Base-by-base conservation (phyloP, 2,888 invertebrate species). In the Conomelus anceps region DNA sequence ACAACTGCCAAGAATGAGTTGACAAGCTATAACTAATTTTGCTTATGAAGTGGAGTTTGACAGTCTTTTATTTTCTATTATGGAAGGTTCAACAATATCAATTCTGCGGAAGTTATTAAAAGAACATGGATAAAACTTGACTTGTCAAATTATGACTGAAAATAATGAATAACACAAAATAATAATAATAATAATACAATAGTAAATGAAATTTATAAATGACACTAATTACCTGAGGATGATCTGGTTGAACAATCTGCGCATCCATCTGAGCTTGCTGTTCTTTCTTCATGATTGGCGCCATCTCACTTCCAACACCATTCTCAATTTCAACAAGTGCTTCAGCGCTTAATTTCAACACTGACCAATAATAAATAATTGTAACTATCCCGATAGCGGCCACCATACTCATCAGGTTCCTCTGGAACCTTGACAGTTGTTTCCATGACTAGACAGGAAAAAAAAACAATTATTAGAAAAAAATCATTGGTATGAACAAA, bases 351-450 rank as follows among this genome's bases (percentile, higher is more conserved):
- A 92, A 90, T 63, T 92, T 92, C 29, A 92, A 92, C 89, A 91
- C 90, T 89, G 91, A 92, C 93, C 93, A 91, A 95, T 95, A 89
- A 96, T 93, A 91, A 96, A 94, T 91, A 96, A 95, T 91, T 96
- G 93, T 90, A 96, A 93, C 88, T 95, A 95, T 93, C 90, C 95
- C 92, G 87, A 96, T 94, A 90, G 95, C 93, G 90, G 95, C 91
- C 90, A 95, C 92, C 91, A 96, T 95, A 92, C 96, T 96, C 88
- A 96, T 94, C 91, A 97, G 94, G 92, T 96, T 97, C 91, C 96
- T 95, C 93, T 98, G 98, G 92, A 97, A 95, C 91, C 97, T 95
- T 22, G 98, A 97, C 89, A 98, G 93, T 91, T 96, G 96, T 93
- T 98, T 97, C 98, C 98, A 98, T 94, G 96, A 95, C 98, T 98